These are phyloP conservation scores for Heliconius nattereri DNA, from an alignment of 1,140 invertebrate species.

Conservation along the genomic window DNA sequence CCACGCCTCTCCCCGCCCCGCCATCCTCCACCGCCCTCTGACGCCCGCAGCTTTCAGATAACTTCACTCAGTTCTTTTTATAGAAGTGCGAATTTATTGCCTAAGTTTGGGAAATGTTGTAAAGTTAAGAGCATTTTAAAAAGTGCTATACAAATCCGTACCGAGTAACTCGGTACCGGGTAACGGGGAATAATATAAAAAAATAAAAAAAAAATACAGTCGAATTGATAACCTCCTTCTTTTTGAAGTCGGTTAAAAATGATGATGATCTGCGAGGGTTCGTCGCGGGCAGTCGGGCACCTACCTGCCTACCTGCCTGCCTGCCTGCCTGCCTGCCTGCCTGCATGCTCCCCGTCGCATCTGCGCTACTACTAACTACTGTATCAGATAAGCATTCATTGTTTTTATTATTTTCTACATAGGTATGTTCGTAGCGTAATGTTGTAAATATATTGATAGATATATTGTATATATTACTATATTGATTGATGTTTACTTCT, in stretches of 20 bases:
- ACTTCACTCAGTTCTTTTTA: conserved; percentile 33
- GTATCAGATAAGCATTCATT: not conserved
- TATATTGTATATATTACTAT: no score
- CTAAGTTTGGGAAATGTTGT: conserved; percentile 53
- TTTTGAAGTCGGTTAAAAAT: no score
- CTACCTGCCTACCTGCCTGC: not conserved
- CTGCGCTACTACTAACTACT: not conserved
- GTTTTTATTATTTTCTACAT: not conserved
- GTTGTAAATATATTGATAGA: no score
- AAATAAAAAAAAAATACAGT: no score
- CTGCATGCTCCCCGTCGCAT: no score
- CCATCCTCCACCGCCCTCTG: conserved; percentile 3
- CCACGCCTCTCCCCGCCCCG: not conserved
- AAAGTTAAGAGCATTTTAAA: conserved; percentile 58
- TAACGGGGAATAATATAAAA: conserved; percentile 43
- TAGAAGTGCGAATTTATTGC: conserved; percentile 59
- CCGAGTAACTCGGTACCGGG: conserved; percentile 14
- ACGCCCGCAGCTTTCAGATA: not conserved
- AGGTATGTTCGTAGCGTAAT: not conserved
- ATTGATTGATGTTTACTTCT: no score
- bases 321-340: no score
- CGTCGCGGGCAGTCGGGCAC: conserved; percentile 1
- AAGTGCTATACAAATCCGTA: conserved; percentile 48
- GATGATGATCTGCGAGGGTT: conserved; percentile 29
- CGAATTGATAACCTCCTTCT: no score